Evolutionary conservation across 2,113 vertebrate genomes (phyloP).

Genomic region (Gobio gobio): DNA sequence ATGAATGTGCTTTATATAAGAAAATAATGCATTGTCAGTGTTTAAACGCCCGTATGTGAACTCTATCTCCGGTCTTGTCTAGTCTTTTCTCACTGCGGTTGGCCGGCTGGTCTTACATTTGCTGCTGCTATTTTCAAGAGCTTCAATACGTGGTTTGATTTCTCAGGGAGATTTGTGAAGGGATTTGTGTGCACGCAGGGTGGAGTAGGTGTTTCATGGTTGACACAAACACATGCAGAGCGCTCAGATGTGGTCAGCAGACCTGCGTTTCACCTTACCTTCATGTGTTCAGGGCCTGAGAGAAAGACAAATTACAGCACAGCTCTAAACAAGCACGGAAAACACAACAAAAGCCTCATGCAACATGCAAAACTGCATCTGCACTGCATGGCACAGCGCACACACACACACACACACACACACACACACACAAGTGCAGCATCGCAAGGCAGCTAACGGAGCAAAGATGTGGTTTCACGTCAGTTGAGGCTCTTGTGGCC

Average conservation of each 20-base stretch:
- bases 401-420: too few species aligned
- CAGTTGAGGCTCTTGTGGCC: background rate
- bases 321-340: constrained; percentile 47
- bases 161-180: constrained; percentile 11
- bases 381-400: background rate
- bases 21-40: background rate
- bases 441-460: too few species aligned
- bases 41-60: background rate
- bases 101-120: background rate
- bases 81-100: background rate
- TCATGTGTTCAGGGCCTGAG: constrained; percentile 69
- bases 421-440: too few species aligned
- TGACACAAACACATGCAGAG: constrained; percentile 67
- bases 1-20: background rate
- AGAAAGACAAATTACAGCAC: constrained; percentile 71
- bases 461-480: background rate
- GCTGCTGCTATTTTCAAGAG: background rate
- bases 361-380: constrained; percentile 38
- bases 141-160: constrained; percentile 24
- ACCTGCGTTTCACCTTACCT: constrained; percentile 72
- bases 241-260: constrained; percentile 60
- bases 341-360: constrained; percentile 27
- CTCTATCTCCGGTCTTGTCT: too few species aligned
- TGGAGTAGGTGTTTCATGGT: constrained; percentile 44
- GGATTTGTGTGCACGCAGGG: constrained; percentile 29